phyloP scores from a whole-genome alignment of 2,888 invertebrate species.

The Ophion obscuratus region DNA sequence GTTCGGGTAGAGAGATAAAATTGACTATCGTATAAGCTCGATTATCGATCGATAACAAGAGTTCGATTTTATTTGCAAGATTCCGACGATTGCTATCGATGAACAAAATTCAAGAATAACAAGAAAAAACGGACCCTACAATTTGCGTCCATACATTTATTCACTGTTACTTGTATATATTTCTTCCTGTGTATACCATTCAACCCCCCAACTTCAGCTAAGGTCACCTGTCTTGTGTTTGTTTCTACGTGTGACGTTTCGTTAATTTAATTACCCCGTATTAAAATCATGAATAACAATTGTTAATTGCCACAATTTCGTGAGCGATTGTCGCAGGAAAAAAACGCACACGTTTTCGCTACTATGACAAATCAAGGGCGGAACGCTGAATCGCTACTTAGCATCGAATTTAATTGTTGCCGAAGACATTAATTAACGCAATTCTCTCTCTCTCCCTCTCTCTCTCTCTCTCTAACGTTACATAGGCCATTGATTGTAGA shows the following conservation, averaged over 20 bases:
- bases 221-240: background rate
- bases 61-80: conserved; percentile 34
- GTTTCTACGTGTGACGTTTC: background rate
- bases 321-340: conserved; percentile 44
- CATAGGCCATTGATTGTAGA: conserved; percentile 79
- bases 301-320: conserved; percentile 33
- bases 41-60: conserved; percentile 49
- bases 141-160: background rate
- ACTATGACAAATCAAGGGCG: conserved; percentile 37
- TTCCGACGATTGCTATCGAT: background rate
- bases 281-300: background rate
- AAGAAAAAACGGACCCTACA: background rate
- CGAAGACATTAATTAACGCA: conserved; percentile 76
- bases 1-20: conserved; percentile 28
- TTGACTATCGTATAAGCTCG: conserved; percentile 36
- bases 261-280: background rate
- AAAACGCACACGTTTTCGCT: conserved; percentile 22
- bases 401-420: conserved; percentile 68
- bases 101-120: conserved; percentile 22
- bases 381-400: conserved; percentile 61
- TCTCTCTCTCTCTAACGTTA: conserved; percentile 73
- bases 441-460: conserved; percentile 67
- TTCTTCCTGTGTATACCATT: background rate
- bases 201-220: background rate
- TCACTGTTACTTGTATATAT: background rate